Conservation (phyloP, 2,113 vertebrate genomes). For the Heterochromis multidens region DNA sequence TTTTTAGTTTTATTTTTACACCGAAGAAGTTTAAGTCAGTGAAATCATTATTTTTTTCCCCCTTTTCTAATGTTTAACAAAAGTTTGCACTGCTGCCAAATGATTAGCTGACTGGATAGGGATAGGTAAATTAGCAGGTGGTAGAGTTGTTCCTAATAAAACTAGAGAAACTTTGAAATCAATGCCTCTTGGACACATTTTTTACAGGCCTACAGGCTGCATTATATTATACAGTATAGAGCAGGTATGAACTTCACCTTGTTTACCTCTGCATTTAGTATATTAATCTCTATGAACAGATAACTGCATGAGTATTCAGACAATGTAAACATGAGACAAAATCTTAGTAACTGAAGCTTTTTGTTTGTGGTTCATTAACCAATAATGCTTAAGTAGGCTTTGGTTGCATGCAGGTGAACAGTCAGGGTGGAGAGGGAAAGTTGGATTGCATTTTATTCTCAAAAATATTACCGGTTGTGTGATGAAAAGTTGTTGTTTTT, state of each 20-base stretch:
- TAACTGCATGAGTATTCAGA: neutral
- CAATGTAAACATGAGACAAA: neutral
- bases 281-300: neutral
- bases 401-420: neutral
- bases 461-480: too few species aligned
- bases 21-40: neutral
- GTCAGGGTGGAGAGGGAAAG: neutral
- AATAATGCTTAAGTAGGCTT: neutral
- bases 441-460: neutral
- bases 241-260: neutral
- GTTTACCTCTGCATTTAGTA: neutral
- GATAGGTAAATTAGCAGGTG: neutral
- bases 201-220: neutral
- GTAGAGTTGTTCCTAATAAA: neutral
- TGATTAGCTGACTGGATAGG: neutral
- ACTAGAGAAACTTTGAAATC: neutral
- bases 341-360: neutral
- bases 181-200: neutral
- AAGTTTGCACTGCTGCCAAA: too few species aligned
- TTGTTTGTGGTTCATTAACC: accelerated
- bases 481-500: too few species aligned
- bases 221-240: neutral
- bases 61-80: too few species aligned
- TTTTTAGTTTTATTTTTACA: neutral
- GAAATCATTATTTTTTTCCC: too few species aligned